Base-by-base conservation (phyloP, 2,113 vertebrate species). In the Vimba vimba region DNA sequence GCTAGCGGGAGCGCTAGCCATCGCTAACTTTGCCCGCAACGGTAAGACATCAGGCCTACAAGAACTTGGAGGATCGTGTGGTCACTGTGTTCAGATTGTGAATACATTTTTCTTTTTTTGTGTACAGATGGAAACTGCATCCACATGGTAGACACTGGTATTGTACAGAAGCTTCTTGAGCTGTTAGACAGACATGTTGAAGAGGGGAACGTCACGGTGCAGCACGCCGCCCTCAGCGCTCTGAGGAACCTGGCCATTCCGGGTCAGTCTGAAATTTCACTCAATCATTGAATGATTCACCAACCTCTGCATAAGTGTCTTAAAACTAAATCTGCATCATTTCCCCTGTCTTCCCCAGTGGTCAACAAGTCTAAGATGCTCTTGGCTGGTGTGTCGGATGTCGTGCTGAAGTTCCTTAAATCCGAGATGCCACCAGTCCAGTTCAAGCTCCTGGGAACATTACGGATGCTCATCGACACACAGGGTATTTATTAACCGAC, bases 341-440 rank as follows among this genome's bases (percentile, higher is more conserved):
- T 89, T 90, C 68, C 93, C 85, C 91, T 92, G 82, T 79, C 27
- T 85, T 77, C n/a, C 84, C 12, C 92, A 99, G 98, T 99, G 94
- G 95, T 98, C 88, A 99, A 99, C 95, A 99, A 99, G 91, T 96
- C 97, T 78, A 99, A 99, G 94, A 99, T 99, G 98, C 95, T 99
- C 86, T 96, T 97, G 23, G 96, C 97, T 47, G 97, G 97, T 0
- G 98, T 99, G 73, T 96, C 97, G 25, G 97, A 98, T 52, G 95
- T 97, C 77, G 98, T 99, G 84, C 90, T 99, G 93, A 99, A 98
- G 93, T 99, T 99, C 86, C 94, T 99, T 86, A 97, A 95, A 88
- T 99, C 98, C 0, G 98, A 99, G 94, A 99, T 99, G 98, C 97
- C 98, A 73, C 98, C 98, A 0, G 98, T 99, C 23, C 98, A 99